Percentiles rank a stretch among this genome's conserved stretches.
phyloP scores from a whole-genome alignment of 2,797 vertebrate genomes.

The Enteromius mattozi region DNA sequence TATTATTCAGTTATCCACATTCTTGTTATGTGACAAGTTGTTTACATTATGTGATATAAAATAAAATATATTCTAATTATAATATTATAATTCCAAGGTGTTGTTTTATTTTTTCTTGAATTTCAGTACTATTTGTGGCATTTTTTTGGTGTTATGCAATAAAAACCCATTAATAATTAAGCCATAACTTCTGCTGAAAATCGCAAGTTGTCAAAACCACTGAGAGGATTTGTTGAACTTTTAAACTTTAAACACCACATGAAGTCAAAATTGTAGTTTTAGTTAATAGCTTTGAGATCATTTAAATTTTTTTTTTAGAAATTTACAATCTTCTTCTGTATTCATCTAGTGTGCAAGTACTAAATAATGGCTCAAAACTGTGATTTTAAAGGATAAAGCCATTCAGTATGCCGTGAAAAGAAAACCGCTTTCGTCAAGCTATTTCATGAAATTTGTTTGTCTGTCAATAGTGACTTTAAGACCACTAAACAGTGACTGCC shows the following conservation, averaged over 20 bases:
- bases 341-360: background rate
- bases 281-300: background rate
- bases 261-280: background rate
- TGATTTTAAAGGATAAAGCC: background rate
- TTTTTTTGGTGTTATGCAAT: background rate
- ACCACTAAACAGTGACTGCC: slow-evolving; percentile 28
- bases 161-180: background rate
- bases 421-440: background rate
- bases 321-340: background rate
- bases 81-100: too few relatives aligned
- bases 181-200: background rate
- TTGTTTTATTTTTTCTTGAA: background rate
- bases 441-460: slow-evolving; percentile 14
- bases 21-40: too few relatives aligned
- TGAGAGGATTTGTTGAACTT: background rate
- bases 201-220: background rate
- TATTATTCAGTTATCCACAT: too few relatives aligned
- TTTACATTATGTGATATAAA: too few relatives aligned
- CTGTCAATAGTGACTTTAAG: slow-evolving; percentile 24
- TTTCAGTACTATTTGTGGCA: background rate
- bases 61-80: too few relatives aligned
- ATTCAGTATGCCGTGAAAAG: background rate
- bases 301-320: too few relatives aligned
- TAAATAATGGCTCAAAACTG: background rate
- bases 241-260: background rate